A percentile compares a stretch with the other conserved stretches of the same genome.
Conservation (phyloP, 1,140 invertebrate genomes). For the Lucilia cuprina region DNA sequence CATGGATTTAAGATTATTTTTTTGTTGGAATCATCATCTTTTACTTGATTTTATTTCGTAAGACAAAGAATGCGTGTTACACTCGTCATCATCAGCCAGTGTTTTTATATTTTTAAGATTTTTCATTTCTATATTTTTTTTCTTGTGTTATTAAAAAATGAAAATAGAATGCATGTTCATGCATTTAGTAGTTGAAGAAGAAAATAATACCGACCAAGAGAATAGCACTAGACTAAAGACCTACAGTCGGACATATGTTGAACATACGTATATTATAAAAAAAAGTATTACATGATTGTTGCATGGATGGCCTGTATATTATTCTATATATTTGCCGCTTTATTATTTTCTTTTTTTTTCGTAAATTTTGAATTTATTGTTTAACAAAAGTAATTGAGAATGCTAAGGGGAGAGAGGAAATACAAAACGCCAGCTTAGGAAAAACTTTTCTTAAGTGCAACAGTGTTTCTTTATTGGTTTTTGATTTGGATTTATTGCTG, state of each 20-base stretch:
- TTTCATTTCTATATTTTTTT: neutral
- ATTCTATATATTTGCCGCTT: neutral
- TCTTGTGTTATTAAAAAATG: neutral
- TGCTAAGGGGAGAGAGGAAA: neutral
- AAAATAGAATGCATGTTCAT: neutral
- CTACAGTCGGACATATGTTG: neutral
- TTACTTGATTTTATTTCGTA: neutral
- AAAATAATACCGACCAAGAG: neutral
- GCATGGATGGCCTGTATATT: neutral
- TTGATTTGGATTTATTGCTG: slow-evolving; percentile 39
- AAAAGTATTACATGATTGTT: slow-evolving; percentile 10
- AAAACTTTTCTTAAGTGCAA: neutral
- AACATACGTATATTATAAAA: slow-evolving; percentile 3
- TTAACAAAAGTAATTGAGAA: neutral
- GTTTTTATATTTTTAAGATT: neutral
- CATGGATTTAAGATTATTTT: neutral
- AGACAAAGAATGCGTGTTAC: slow-evolving; percentile 10
- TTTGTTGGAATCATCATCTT: neutral
- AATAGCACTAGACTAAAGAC: too few relatives aligned
- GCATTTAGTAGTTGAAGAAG: neutral
- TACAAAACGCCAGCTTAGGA: neutral
- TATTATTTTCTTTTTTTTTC: neutral
- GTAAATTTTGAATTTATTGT: slow-evolving; percentile 2
- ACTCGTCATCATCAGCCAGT: neutral
- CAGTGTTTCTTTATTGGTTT: slow-evolving; percentile 36